Evolutionary conservation across 2,888 invertebrate species (phyloP).

Genomic region (Adela reaumurella): DNA sequence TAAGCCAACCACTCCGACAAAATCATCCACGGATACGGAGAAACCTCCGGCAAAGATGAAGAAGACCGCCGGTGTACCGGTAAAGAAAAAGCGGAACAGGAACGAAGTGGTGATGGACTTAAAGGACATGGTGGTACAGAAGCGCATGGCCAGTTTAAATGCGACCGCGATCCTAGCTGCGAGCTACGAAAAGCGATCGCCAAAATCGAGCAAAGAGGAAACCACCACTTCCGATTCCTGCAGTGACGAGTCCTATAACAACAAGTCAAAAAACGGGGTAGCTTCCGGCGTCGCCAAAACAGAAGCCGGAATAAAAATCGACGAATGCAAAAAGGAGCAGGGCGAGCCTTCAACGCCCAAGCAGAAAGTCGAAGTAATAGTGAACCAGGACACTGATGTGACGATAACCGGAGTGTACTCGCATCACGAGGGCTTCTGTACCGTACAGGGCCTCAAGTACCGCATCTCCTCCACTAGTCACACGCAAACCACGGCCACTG

Average conservation of each 20-base stretch:
- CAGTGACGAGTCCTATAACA: slow-evolving; percentile 49
- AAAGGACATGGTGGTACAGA: slow-evolving; percentile 83
- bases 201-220: slow-evolving; percentile 55
- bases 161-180: slow-evolving; percentile 88
- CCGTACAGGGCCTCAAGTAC: slow-evolving; percentile 82
- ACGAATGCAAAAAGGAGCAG: slow-evolving; percentile 24
- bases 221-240: slow-evolving; percentile 55
- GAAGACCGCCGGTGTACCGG: slow-evolving; percentile 35
- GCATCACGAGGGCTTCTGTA: slow-evolving; percentile 80
- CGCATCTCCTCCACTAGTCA: slow-evolving; percentile 84
- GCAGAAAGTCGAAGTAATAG: slow-evolving; percentile 72
- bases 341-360: slow-evolving; percentile 24
- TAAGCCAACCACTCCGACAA: slow-evolving; percentile 25
- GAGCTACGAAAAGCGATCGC: slow-evolving; percentile 74
- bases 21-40: slow-evolving; percentile 48
- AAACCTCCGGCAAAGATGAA: slow-evolving; percentile 45
- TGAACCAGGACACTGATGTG: slow-evolving; percentile 82
- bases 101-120: slow-evolving; percentile 72
- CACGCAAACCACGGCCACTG: slow-evolving; percentile 80
- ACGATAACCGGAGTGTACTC: slow-evolving; percentile 85
- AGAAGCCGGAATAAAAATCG: slow-evolving; percentile 35
- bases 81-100: slow-evolving; percentile 56
- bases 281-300: slow-evolving; percentile 53
- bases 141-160: slow-evolving; percentile 88
- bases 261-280: slow-evolving; percentile 51